Percentiles rank a stretch among this genome's conserved stretches.
These are phyloP conservation scores for Bathynomus jamesi DNA, from an alignment of 1,140 invertebrate genomes.

Conservation along the genomic window DNA sequence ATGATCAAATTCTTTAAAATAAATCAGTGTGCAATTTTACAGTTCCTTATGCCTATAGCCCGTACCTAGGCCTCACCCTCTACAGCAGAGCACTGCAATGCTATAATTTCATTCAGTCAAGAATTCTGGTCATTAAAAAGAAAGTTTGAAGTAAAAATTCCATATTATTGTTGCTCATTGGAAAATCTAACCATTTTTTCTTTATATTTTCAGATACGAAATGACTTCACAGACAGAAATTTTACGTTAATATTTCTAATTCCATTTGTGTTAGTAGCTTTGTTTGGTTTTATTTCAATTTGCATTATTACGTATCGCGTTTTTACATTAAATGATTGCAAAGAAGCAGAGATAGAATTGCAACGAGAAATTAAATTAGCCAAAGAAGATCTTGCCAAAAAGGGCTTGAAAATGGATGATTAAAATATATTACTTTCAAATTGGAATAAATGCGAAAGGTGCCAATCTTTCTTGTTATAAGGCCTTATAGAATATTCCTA, in stretches of 20 bases:
- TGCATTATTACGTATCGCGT: conserved; percentile 66
- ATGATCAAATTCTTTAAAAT: not conserved
- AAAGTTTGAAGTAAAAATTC: conserved; percentile 2
- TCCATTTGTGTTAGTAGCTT: conserved; percentile 55
- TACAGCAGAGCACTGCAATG: not conserved
- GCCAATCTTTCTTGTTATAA: not conserved
- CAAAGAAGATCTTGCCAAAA: conserved; percentile 57
- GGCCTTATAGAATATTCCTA: not conserved
- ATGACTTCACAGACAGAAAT: conserved; percentile 51
- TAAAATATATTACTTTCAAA: not conserved
- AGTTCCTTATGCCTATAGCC: no score
- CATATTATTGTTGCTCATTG: not conserved
- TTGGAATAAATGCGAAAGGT: not conserved
- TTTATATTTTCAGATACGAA: conserved; percentile 46
- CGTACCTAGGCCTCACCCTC: no score
- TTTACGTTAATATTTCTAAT: conserved; percentile 54
- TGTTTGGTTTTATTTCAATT: conserved; percentile 62
- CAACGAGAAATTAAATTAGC: conserved; percentile 66
- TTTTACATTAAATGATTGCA: conserved; percentile 78
- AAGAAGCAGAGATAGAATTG: conserved; percentile 69
- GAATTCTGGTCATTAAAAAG: conserved; percentile 1
- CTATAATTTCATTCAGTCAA: conserved; percentile 6
- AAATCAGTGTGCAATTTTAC: no score
- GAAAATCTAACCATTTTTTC: not conserved
- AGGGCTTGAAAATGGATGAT: conserved; percentile 55